phyloP scores from a whole-genome alignment of 2,113 vertebrate genomes.

The Abramis brama region DNA sequence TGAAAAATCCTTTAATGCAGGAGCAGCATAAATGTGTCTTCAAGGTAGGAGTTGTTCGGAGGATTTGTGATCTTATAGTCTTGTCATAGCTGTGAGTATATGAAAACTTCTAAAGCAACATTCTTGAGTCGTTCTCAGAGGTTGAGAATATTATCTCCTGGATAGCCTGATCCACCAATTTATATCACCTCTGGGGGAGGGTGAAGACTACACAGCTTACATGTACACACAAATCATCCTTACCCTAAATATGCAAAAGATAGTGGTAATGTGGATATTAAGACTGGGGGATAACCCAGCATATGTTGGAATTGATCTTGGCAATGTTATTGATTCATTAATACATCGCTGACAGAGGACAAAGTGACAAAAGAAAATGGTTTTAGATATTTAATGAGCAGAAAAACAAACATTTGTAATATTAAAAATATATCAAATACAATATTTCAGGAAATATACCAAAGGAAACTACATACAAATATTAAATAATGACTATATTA shows the following conservation, averaged over 20 bases:
- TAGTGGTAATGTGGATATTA: background rate
- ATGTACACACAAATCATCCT: background rate
- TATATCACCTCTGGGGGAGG: slow-evolving; percentile 24
- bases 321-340: background rate
- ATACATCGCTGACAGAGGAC: background rate
- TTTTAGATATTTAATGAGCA: slow-evolving; percentile 7
- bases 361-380: background rate
- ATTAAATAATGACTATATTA: background rate
- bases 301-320: background rate
- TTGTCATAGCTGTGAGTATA: background rate
- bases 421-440: slow-evolving; percentile 1
- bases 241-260: background rate
- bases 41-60: background rate
- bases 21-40: background rate
- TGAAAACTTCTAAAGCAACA: background rate
- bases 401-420: slow-evolving; percentile 12
- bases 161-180: background rate
- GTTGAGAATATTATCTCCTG: background rate
- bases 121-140: slow-evolving; percentile 1
- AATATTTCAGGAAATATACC: background rate
- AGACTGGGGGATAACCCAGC: background rate
- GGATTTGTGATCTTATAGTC: background rate
- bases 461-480: background rate
- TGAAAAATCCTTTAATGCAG: slow-evolving; percentile 21
- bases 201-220: background rate